Evolutionary conservation across 2,113 vertebrate species (phyloP).

Genomic region (Tragulus kanchil): DNA sequence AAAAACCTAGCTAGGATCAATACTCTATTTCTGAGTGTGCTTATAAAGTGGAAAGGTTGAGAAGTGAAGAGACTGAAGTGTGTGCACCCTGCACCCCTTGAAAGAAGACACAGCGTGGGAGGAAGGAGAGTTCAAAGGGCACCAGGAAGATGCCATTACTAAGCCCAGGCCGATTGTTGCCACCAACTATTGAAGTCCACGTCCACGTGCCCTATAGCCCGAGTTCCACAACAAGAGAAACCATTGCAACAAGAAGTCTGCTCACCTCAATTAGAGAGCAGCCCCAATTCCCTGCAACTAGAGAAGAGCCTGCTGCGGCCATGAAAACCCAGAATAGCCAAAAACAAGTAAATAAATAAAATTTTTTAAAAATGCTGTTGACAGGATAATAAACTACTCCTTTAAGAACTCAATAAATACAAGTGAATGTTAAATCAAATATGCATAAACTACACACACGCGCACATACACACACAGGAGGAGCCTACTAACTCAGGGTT

Average conservation of each 20-base stretch:
- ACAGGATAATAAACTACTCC: neutral
- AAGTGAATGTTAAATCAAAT: slow-evolving; percentile 39
- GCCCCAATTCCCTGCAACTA: too few species aligned
- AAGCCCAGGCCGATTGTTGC: too few species aligned
- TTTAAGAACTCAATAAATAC: slow-evolving; percentile 11
- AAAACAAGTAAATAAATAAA: too few species aligned
- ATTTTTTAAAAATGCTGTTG: too few species aligned
- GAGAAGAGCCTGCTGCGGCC: too few species aligned
- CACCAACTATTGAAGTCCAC: too few species aligned
- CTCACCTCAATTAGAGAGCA: too few species aligned
- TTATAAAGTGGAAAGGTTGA: neutral
- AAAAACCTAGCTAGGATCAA: neutral
- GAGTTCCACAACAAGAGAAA: too few species aligned
- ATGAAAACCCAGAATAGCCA: too few species aligned
- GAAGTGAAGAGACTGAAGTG: neutral
- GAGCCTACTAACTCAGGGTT: neutral
- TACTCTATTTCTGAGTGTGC: neutral
- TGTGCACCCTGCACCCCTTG: neutral
- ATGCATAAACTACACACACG: neutral
- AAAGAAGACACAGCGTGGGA: neutral
- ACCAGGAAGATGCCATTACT: too few species aligned
- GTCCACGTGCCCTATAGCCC: too few species aligned
- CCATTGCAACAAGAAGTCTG: too few species aligned
- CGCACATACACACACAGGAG: neutral
- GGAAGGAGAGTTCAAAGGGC: neutral